Evolutionary conservation across 2,113 vertebrate species (phyloP).

Genomic region (Hypocryptadius cinnamomeus): DNA sequence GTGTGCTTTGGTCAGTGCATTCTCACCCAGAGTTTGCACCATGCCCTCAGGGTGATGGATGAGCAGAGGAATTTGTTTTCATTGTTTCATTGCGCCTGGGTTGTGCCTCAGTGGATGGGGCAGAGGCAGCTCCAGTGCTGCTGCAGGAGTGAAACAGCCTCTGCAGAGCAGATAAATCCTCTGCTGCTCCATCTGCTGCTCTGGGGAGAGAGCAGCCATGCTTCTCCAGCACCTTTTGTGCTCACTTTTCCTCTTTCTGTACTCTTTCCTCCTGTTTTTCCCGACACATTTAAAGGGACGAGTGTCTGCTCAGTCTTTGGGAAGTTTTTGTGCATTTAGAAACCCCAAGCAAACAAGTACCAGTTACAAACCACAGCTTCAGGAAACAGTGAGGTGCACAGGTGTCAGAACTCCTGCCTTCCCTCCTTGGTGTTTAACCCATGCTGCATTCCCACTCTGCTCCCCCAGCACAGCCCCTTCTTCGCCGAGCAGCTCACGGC

Average conservation of each 20-base stretch:
- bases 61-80: neutral
- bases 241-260: neutral
- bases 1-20: neutral
- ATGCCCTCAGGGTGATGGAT: fast-evolving
- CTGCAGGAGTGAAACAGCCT: neutral
- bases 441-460: neutral
- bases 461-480: conserved; percentile 91
- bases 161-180: neutral
- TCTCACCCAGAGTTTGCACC: fast-evolving
- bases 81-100: neutral
- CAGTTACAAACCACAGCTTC: no score
- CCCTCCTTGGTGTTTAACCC: neutral
- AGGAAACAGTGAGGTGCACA: fast-evolving
- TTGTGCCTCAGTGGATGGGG: neutral
- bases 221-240: neutral
- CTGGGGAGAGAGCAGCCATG: neutral
- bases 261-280: neutral
- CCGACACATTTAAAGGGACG: neutral
- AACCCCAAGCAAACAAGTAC: fast-evolving
- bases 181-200: neutral
- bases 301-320: neutral
- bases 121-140: neutral
- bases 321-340: neutral
- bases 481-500: conserved; percentile 96
- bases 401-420: neutral